Evolutionary conservation across 1,140 invertebrate genomes (phyloP).

Genomic region (Dinoponera quadriceps): DNA sequence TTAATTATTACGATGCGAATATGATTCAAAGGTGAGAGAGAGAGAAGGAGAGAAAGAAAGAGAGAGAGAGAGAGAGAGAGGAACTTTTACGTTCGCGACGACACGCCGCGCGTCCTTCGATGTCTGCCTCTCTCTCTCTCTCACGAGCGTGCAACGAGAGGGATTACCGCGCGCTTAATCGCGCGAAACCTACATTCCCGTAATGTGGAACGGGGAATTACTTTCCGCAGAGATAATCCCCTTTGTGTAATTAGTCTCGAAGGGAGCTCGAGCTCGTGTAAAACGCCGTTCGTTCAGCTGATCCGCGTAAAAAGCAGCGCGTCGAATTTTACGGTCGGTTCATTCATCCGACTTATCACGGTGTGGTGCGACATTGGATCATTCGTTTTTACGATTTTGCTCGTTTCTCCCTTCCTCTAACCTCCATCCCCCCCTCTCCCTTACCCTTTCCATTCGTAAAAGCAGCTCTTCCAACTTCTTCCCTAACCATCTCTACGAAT

Average conservation of each 20-base stretch:
- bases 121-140: background rate
- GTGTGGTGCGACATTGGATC: constrained; percentile 12
- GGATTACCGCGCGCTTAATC: constrained; percentile 17
- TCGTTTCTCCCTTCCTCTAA: no score
- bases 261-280: background rate
- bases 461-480: no score
- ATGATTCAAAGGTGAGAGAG: background rate
- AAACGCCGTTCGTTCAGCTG: background rate
- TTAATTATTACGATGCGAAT: background rate
- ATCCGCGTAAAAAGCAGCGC: background rate
- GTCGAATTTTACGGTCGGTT: constrained; percentile 23
- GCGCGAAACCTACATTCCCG: background rate
- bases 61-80: background rate
- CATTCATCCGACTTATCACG: constrained; percentile 10
- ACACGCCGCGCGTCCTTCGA: background rate
- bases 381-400: background rate
- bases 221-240: constrained; percentile 1
- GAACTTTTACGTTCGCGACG: background rate
- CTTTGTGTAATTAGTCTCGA: background rate
- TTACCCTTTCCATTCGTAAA: no score
- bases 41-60: no score
- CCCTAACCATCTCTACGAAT: no score
- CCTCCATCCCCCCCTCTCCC: no score
- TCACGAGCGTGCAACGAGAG: background rate
- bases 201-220: background rate